Evolutionary conservation across 2,888 invertebrate genomes (phyloP), one percentile per base, ranked within the genome.

Genomic region (Macrosiphum euphorbiae): DNA sequence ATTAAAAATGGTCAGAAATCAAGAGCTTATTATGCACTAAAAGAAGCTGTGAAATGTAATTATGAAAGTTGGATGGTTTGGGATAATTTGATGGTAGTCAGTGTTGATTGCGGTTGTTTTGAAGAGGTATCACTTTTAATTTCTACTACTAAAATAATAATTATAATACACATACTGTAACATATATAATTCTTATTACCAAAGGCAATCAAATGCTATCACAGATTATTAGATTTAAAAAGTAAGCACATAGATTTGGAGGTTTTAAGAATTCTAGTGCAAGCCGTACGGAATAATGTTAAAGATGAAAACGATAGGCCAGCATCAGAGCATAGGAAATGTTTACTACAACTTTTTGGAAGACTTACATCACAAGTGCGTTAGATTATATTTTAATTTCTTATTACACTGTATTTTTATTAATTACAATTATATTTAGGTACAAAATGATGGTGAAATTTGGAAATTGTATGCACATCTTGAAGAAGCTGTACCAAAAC

Each of bases 11-110:
- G 98, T 0, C 98, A 99, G 95, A 99, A 98, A 96, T 96, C 97
- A 94, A 97, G 98, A 94, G 99, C 99, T 0, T 98, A 98, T 96
- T 97, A 97, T 92, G 97, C 98, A 8, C 96, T 99, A 0, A 97
- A 98, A 95, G 99, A 99, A 96, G 98, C 99, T 0, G 96, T 99
- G 1, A 97, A 98, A 95, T 99, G 98, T 96, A 98, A 98, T 96
- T 99, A 97, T 95, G 98, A 98, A 95, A 98, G 98, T 96, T 99
- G 99, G 99, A 97, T 98, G 96, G 97, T 98, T 52, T 99, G 99
- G 99, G 99, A 99, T 95, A 99, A 99, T 96, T 97, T 98, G 94
- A 97, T 99, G 96, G 96, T 98, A 52, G 98, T 99, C 52, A 98
- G 98, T 95, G 97, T 98, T 95, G 99, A 99, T 95, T 97, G 98